Evolutionary conservation across 2,797 vertebrate species (phyloP), one percentile per base, ranked within the genome.

Genomic region (Megalops cyprinoides): DNA sequence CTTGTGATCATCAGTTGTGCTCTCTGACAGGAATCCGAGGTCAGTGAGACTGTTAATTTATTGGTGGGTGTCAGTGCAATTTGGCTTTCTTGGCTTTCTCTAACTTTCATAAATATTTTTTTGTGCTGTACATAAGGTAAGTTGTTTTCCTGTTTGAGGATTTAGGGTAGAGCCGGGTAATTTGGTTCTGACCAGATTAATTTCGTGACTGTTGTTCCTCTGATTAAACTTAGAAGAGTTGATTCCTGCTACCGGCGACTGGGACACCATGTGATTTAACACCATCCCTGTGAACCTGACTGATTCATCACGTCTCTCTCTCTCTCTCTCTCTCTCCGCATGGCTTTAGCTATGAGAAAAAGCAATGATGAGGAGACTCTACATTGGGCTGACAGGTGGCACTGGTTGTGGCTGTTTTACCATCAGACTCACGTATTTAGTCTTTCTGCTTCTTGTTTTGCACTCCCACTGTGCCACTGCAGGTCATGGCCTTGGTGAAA

Each of bases 1-100:
- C 79, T 83, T 60, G 31, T 76, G 49, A 55, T 80, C 77, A 77
- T 87, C 79, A 79, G 37, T 81, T 81, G 76, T 67, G 58, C 79
- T 53, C 62, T 79, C 81, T 81, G 80, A 86, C 83, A 84, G 82
- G 65, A 75, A 81, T 82, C 82, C 80, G 79, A 78, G 87, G 86
- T 84, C 83, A 84, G 49, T 76, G n/a, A 77, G 81, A 75, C 78
- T 85, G 53, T 73, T 82, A 81, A 87, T 88, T 86, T 87, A 87
- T 65, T 82, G 81, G 78, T 51, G 37, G 42, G 77, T 84, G 87
- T 86, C 87, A 82, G 44, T 28, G 31, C 56, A 49, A 74, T 77
- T 81, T 80, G 79, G 79, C 76, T 69, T 48, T 76, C 81, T 82
- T 60, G 60, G 44, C 78, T 73, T 56, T 76, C 23, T 34, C 62